Evolutionary conservation across 2,113 vertebrate species (phyloP).

Genomic region (Onychostoma macrolepis): DNA sequence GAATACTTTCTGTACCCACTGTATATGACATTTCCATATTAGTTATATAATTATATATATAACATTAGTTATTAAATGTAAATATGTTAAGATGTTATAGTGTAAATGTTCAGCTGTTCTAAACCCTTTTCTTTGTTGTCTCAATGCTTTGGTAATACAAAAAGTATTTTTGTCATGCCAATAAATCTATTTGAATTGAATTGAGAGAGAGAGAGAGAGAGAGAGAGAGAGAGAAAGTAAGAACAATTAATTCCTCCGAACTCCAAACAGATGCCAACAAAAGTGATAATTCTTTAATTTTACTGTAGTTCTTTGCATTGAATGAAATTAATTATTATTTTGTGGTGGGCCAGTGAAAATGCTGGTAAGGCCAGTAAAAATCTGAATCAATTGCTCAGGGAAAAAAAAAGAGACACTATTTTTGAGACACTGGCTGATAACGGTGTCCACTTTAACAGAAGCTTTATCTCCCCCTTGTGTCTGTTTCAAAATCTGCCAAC

Average conservation of each 20-base stretch:
- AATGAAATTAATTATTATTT: not conserved
- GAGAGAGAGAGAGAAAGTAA: not conserved
- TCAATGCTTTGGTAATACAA: too few species aligned
- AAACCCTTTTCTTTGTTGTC: too few species aligned
- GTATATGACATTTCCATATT: too few species aligned
- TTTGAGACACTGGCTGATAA: not conserved
- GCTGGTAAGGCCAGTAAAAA: not conserved
- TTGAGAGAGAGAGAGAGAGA: too few species aligned
- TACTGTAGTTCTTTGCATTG: not conserved
- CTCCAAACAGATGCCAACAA: not conserved
- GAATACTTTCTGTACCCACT: too few species aligned
- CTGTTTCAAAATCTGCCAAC: not conserved
- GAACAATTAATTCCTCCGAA: not conserved
- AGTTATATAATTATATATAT: too few species aligned
- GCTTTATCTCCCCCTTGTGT: conserved; percentile 11
- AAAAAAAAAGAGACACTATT: not conserved
- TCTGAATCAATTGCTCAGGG: not conserved
- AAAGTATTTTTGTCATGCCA: too few species aligned
- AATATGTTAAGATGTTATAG: too few species aligned
- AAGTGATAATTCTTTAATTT: not conserved
- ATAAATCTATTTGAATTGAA: too few species aligned
- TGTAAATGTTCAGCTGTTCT: too few species aligned
- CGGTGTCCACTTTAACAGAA: not conserved
- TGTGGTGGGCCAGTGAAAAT: not conserved
- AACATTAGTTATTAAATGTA: too few species aligned